A percentile compares a stretch with the other conserved stretches of the same genome.
These are phyloP conservation scores for Aphis craccivora DNA, from an alignment of 1,140 invertebrate species.

Conservation along the genomic window DNA sequence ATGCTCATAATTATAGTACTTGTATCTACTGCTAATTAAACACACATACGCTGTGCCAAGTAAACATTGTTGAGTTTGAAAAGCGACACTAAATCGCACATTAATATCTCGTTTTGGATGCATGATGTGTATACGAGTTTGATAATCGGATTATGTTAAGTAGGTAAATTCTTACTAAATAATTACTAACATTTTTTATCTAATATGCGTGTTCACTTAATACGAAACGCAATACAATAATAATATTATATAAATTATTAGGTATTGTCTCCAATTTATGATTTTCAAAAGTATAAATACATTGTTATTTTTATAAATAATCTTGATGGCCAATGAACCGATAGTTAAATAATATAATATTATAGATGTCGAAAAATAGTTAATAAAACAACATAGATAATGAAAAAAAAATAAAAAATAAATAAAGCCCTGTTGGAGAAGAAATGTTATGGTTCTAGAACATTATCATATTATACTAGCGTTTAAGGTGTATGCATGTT, in stretches of 20 bases:
- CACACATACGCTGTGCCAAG: not conserved
- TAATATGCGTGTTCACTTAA: not conserved
- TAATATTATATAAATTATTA: not conserved
- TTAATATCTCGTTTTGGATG: not conserved
- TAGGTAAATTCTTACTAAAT: not conserved
- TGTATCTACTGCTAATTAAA: not conserved
- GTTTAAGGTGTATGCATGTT: no score
- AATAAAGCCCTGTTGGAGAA: no score
- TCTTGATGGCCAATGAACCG: not conserved
- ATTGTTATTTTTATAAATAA: not conserved
- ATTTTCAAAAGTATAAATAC: not conserved
- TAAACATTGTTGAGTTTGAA: not conserved
- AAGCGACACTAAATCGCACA: not conserved
- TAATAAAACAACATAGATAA: not conserved
- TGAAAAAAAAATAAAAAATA: no score
- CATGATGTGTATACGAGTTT: not conserved
- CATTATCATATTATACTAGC: no score
- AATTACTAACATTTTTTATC: not conserved
- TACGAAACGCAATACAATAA: not conserved
- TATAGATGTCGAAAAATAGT: not conserved
- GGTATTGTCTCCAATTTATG: not conserved
- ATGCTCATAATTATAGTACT: constrained; percentile 5
- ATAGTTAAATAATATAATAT: not conserved
- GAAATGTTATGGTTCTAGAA: no score
- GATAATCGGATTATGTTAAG: constrained; percentile 19